Conservation (phyloP, 2,888 invertebrate species). For the Eurois occulta region DNA sequence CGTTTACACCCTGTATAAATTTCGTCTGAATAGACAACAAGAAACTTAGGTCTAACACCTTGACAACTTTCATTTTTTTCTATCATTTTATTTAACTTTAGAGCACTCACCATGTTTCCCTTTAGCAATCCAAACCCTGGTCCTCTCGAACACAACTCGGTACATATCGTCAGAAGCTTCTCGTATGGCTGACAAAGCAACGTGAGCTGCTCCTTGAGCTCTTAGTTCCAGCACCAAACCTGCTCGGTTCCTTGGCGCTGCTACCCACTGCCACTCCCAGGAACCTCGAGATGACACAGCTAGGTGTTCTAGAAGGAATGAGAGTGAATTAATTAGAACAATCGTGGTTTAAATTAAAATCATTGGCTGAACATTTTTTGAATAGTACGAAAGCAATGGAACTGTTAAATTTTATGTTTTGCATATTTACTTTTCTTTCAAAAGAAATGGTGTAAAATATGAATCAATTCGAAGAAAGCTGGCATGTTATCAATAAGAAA, state of each 20-base stretch:
- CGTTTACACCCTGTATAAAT: neutral
- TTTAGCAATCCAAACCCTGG: conserved; percentile 92
- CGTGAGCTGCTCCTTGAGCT: conserved; percentile 90
- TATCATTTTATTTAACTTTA: neutral
- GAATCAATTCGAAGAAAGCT: neutral
- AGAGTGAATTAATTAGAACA: neutral
- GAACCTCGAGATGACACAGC: conserved; percentile 91
- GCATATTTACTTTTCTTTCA: neutral
- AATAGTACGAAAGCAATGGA: neutral
- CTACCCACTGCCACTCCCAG: conserved; percentile 92
- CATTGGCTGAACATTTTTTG: neutral
- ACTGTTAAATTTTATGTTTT: neutral
- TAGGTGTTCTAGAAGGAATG: conserved; percentile 89
- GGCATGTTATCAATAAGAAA: neutral
- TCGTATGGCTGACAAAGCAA: conserved; percentile 90
- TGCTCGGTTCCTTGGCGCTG: conserved; percentile 91
- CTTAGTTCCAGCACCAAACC: conserved; percentile 91
- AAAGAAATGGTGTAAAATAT: neutral
- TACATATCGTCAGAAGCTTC: conserved; percentile 91
- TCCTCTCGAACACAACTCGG: conserved; percentile 91
- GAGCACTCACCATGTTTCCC: conserved; percentile 91
- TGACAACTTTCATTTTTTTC: neutral
- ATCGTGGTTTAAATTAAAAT: neutral
- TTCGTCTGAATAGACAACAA: neutral
- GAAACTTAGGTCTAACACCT: neutral